phyloP scores from a whole-genome alignment of 1,140 invertebrate species.

The Macrocentrus cingulum region DNA sequence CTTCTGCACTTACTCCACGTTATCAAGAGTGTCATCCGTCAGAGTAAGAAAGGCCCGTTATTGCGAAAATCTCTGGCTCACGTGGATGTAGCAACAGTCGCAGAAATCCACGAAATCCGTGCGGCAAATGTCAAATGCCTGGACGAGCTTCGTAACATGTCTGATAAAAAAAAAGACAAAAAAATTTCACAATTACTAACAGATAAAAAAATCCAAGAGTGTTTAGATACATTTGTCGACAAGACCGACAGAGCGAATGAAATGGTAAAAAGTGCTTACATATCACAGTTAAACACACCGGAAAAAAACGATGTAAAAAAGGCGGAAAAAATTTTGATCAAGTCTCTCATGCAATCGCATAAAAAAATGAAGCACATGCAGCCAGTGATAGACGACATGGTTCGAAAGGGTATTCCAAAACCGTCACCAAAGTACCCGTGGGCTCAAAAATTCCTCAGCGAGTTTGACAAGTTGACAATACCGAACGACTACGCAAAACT shows the following conservation, averaged over 20 bases:
- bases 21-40: constrained; percentile 20
- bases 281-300: neutral
- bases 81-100: neutral
- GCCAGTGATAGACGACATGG: constrained; percentile 5
- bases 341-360: constrained; percentile 9
- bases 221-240: constrained; percentile 4
- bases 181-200: constrained; percentile 6
- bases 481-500: constrained; percentile 11
- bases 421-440: constrained; percentile 5
- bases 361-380: constrained; percentile 4
- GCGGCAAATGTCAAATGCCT: constrained; percentile 18
- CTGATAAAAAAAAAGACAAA: constrained; percentile 5
- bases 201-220: constrained; percentile 2
- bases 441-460: constrained; percentile 13
- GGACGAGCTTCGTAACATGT: constrained; percentile 11
- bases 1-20: constrained; percentile 18
- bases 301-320: constrained; percentile 1
- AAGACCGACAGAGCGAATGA: neutral
- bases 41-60: no score
- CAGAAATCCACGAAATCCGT: constrained; percentile 7
- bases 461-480: constrained; percentile 8
- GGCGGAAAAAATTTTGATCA: constrained; percentile 15
- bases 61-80: neutral
- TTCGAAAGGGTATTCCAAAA: constrained; percentile 4
- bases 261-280: neutral